A percentile compares a stretch with the other conserved stretches of the same genome.
Conservation (phyloP, 2,888 invertebrate species). For the Volucella inflata region DNA sequence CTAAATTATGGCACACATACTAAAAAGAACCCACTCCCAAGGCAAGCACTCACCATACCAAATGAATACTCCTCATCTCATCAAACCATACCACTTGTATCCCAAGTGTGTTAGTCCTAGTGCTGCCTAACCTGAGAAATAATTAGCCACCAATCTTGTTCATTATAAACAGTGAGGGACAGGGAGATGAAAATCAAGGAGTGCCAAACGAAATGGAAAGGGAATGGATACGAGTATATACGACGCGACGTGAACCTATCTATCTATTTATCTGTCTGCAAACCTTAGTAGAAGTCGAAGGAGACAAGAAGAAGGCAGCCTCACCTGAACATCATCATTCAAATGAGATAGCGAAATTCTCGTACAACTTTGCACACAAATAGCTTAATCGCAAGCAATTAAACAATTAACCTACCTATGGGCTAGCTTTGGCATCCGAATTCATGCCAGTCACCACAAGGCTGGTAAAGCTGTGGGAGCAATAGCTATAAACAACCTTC, state of each 20-base stretch:
- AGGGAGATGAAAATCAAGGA: constrained; percentile 54
- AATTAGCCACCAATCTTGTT: constrained; percentile 75
- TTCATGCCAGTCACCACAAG: constrained; percentile 19
- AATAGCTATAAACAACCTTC: constrained; percentile 57
- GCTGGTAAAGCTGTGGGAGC: constrained; percentile 53
- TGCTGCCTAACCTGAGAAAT: constrained; percentile 67
- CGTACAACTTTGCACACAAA: constrained; percentile 73
- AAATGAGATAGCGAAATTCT: constrained; percentile 71
- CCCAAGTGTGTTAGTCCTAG: constrained; percentile 31
- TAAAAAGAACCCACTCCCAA: constrained; percentile 37
- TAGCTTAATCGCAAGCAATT: constrained; percentile 75
- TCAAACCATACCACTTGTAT: constrained; percentile 44
- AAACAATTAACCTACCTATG: constrained; percentile 75
- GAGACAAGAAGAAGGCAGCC: constrained; percentile 30
- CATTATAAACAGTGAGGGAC: constrained; percentile 52
- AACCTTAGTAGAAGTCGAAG: background rate
- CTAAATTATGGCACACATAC: constrained; percentile 64
- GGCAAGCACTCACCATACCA: constrained; percentile 17
- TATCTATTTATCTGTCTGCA: constrained; percentile 71
- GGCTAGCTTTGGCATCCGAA: constrained; percentile 60
- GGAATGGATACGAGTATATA: constrained; percentile 29
- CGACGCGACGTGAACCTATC: constrained; percentile 51
- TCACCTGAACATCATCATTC: constrained; percentile 67
- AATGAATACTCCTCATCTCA: constrained; percentile 28
- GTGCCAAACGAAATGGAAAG: constrained; percentile 54